These are phyloP conservation scores for Asbolus verrucosus DNA, from an alignment of 1,140 invertebrate genomes.

Conservation along the genomic window DNA sequence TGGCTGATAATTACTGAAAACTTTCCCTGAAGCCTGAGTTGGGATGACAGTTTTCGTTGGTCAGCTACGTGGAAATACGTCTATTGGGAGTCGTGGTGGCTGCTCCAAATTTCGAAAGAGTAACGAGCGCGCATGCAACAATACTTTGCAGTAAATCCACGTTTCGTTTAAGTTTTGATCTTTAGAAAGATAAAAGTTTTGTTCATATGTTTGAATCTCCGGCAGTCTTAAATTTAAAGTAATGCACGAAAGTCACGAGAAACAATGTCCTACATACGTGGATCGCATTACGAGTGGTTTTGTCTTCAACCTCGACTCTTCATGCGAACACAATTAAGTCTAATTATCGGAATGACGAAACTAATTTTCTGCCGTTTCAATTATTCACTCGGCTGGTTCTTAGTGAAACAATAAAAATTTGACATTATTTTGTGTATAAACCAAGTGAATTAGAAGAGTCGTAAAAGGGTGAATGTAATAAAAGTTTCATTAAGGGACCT, in stretches of 20 bases:
- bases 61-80: too few species aligned
- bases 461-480: slow-evolving; percentile 18
- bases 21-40: too few species aligned
- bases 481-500: slow-evolving; percentile 34
- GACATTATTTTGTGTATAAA: not conserved
- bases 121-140: too few species aligned
- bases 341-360: slow-evolving; percentile 11
- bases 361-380: slow-evolving; percentile 13
- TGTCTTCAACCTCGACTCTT: slow-evolving; percentile 3
- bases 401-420: slow-evolving; percentile 15
- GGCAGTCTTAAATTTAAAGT: slow-evolving; percentile 25
- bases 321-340: slow-evolving; percentile 22
- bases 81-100: too few species aligned
- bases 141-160: slow-evolving; percentile 24
- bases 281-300: slow-evolving; percentile 3
- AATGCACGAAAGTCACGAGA: too few species aligned
- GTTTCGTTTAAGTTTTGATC: slow-evolving; percentile 30
- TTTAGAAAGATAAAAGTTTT: slow-evolving; percentile 29
- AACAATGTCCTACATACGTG: slow-evolving; percentile 34
- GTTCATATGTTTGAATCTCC: slow-evolving; percentile 36
- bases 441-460: slow-evolving; percentile 5
- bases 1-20: too few species aligned
- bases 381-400: slow-evolving; percentile 9
- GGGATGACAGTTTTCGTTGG: too few species aligned
- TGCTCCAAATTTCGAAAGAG: too few species aligned